Conservation (phyloP, 64 coral and sea anemone species). For the Montipora capricornis region DNA sequence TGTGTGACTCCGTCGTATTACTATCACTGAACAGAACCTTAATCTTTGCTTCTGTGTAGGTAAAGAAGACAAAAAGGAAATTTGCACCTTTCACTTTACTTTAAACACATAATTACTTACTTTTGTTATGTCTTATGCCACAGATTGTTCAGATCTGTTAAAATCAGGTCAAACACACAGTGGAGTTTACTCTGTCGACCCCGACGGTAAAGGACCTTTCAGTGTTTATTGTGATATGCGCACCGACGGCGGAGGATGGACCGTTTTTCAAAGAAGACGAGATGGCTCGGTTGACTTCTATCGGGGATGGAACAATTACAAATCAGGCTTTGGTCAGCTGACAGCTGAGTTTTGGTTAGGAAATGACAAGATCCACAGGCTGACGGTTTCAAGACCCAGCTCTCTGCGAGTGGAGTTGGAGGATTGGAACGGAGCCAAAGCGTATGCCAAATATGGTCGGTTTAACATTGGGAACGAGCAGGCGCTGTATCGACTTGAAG, state of each 20-base stretch:
- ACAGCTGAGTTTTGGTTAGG: not conserved
- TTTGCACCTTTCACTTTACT: too few relatives aligned
- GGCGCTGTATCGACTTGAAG: slow-evolving; percentile 28
- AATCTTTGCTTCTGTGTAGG: too few relatives aligned
- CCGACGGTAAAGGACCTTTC: not conserved
- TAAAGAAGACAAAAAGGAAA: too few relatives aligned
- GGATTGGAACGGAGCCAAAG: not conserved
- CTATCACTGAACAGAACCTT: too few relatives aligned
- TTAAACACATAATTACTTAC: too few relatives aligned
- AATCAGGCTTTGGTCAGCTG: not conserved
- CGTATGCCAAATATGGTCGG: slow-evolving; percentile 43
- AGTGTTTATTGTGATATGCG: slow-evolving; percentile 18
- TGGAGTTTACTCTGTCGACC: slow-evolving; percentile 19
- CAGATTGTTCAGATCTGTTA: slow-evolving; percentile 30
- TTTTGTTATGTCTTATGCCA: not conserved
- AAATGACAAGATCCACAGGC: not conserved
- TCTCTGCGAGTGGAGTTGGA: slow-evolving; percentile 36
- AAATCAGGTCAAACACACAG: not conserved
- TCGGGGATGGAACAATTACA: not conserved
- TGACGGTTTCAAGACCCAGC: not conserved
- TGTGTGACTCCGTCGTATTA: too few relatives aligned
- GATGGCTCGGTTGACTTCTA: not conserved
- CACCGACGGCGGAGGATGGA: not conserved
- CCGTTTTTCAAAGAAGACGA: not conserved
- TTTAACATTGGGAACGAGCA: not conserved